Evolutionary conservation across 2,113 vertebrate species (phyloP), one percentile per base, ranked within the genome.

Genomic region (Gambusia holbrooki): DNA sequence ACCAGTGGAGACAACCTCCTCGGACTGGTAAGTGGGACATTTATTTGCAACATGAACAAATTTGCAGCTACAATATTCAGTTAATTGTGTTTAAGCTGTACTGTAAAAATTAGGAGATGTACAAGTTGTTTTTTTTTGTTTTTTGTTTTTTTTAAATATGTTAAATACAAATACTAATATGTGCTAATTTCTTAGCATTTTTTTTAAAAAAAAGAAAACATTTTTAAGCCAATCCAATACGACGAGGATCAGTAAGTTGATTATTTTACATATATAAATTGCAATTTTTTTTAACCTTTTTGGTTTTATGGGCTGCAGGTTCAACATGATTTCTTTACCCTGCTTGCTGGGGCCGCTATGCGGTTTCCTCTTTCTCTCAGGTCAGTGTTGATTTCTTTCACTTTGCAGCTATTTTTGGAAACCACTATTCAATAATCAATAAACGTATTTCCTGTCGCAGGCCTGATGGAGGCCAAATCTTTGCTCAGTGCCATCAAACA

Each of bases 381-480:
- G 94, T 95, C 32, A 85, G 92, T 81, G 69, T 29, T 42, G 2
- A 35, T 30, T 19, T 73, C 4, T 66, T 66, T 73, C 19, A 35
- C 13, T 65, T 35, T 22, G 32, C 4, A 69, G n/a, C 51, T 54
- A 0, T 61, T 0, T 37, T 58, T 58, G 22, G 51, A 58, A 58
- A 58, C 51, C 1, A 58, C 25, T 58, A 0, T 25, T n/a, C 51
- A 58, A 22, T 25, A 19, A 48, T 19, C 42, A 51, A 6, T 8
- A 32, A 30, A 30, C 68, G 5, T 30, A 30, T 17, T 45, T 78
- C 13, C 27, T 79, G 48, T 65, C 80, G 8, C 74, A 95, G 94
- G 87, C 45, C 68, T 87, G 8, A 73, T 91, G 66, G 92, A 93
- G 45, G 90, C 91, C 42, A 95, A 94, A 73, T 93, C 94, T 1